These are phyloP conservation scores for Tamias sibiricus DNA, from an alignment of 2,113 vertebrate genomes.

Conservation along the genomic window DNA sequence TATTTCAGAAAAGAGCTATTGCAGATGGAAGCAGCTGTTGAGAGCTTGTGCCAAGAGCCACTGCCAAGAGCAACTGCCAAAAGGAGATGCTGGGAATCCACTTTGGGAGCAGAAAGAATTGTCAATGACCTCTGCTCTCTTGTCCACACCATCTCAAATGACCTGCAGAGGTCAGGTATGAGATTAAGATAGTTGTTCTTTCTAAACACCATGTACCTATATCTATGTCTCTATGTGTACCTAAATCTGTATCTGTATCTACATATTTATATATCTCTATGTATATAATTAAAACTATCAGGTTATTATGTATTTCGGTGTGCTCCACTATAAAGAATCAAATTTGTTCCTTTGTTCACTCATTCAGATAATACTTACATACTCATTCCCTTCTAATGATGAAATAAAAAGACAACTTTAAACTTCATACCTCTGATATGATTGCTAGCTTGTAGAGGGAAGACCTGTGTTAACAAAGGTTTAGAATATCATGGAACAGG, in stretches of 20 bases:
- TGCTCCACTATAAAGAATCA: background rate
- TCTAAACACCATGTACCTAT: background rate
- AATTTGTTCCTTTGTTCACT: background rate
- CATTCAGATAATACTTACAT: background rate
- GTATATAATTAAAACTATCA: background rate
- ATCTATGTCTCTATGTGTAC: background rate
- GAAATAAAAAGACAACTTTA: background rate
- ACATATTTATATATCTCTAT: background rate
- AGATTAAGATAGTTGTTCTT: background rate
- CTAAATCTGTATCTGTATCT: background rate
- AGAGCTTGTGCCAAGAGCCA: background rate
- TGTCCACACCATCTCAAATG: background rate
- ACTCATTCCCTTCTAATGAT: background rate
- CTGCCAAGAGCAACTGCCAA: background rate
- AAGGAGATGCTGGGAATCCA: background rate
- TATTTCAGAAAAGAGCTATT: background rate
- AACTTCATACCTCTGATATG: background rate
- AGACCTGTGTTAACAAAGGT: background rate
- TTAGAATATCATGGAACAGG: background rate
- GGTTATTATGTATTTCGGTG: background rate
- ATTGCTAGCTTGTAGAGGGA: constrained; percentile 32
- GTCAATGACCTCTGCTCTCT: background rate
- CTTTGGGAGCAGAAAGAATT: background rate
- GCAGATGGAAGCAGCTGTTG: constrained; percentile 15
- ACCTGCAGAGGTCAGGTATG: background rate